Evolutionary conservation across 1,140 invertebrate species (phyloP).

Genomic region (Bilobella aurantiaca): DNA sequence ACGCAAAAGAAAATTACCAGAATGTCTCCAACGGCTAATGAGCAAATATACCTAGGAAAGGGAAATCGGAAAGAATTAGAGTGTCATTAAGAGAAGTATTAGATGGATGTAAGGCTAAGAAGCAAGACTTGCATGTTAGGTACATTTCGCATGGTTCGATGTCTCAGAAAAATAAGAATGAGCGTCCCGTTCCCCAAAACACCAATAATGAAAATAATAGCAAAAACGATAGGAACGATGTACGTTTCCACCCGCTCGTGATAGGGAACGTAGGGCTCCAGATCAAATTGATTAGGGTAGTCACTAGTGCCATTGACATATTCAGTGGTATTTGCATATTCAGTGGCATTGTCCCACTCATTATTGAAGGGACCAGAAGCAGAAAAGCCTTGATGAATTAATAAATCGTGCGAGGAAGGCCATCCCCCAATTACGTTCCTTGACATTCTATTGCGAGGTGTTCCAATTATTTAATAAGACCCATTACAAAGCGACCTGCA

Average conservation of each 20-base stretch:
- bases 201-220: constrained; percentile 75
- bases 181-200: constrained; percentile 78
- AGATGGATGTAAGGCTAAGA: too few species aligned
- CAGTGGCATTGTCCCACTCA: too few species aligned
- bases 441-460: too few species aligned
- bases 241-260: constrained; percentile 66
- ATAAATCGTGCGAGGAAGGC: too few species aligned
- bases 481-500: too few species aligned
- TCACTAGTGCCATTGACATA: not conserved
- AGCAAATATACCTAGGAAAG: constrained; percentile 55
- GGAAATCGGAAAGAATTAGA: not conserved
- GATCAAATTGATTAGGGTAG: not conserved
- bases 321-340: too few species aligned
- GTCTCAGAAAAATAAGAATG: constrained; percentile 66
- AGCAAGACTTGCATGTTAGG: constrained; percentile 57
- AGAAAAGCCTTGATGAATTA: too few species aligned
- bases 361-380: too few species aligned
- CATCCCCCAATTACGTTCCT: too few species aligned
- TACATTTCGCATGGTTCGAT: constrained; percentile 71
- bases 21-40: constrained; percentile 65
- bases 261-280: constrained; percentile 54
- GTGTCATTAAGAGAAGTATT: constrained; percentile 1
- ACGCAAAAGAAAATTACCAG: constrained; percentile 67
- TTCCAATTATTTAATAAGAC: too few species aligned
- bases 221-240: constrained; percentile 72